Evolutionary conservation across 2,888 invertebrate species (phyloP).

Genomic region (Athetis lepigone): DNA sequence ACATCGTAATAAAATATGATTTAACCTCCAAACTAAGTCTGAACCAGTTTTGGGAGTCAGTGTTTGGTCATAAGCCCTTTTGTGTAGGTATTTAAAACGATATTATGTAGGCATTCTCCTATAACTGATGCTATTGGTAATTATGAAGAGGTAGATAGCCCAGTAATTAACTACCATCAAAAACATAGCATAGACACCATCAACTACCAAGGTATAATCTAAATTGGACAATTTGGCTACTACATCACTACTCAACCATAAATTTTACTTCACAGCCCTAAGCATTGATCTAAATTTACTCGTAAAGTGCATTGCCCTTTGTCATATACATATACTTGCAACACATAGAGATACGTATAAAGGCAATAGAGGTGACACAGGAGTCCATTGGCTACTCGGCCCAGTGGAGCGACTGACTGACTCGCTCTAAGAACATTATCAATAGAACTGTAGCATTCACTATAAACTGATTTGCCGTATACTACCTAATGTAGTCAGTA

Average conservation of each 20-base stretch:
- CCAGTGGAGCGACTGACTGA: constrained; percentile 20
- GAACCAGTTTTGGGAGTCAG: too few species aligned
- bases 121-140: too few species aligned
- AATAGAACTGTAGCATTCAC: background rate
- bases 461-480: too few species aligned
- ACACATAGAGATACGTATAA: background rate
- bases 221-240: constrained; percentile 19
- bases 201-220: constrained; percentile 3
- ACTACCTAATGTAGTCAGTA: too few species aligned
- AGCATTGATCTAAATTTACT: constrained; percentile 21
- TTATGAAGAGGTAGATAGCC: too few species aligned
- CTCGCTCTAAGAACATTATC: constrained; percentile 31
- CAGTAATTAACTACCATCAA: too few species aligned
- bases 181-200: too few species aligned
- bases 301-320: constrained; percentile 26
- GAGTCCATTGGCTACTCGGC: constrained; percentile 4
- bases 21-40: too few species aligned
- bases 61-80: too few species aligned
- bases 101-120: too few species aligned
- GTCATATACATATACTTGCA: background rate
- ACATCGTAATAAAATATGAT: too few species aligned
- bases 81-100: too few species aligned
- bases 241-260: background rate
- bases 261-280: background rate
- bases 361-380: constrained; percentile 35